Evolutionary conservation across 2,797 vertebrate genomes (phyloP).

Genomic region (Sebastes goodei): DNA sequence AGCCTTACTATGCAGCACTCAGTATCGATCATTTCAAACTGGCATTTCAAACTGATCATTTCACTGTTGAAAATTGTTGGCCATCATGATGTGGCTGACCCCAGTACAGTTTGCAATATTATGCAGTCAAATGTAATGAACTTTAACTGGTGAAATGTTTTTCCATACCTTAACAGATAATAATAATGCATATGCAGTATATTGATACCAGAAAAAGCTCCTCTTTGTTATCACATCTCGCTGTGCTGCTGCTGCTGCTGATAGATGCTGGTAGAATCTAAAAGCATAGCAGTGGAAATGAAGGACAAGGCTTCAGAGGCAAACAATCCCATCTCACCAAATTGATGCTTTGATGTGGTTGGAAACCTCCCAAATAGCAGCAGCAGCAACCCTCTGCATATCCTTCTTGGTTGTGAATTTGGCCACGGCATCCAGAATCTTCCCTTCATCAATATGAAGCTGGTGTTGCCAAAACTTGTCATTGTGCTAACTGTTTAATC

Average conservation of each 20-base stretch:
- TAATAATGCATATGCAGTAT: not conserved
- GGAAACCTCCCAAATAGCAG: slow-evolving; percentile 47
- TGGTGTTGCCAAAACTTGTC: not conserved
- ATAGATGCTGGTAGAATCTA: not conserved
- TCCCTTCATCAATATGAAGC: slow-evolving; percentile 16
- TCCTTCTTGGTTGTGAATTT: slow-evolving; percentile 37
- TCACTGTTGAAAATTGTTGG: not conserved
- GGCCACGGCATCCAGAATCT: slow-evolving; percentile 18
- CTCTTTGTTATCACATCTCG: not conserved
- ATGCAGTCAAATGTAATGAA: not conserved
- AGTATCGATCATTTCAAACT: not conserved
- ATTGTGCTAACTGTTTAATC: not conserved
- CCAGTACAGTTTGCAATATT: not conserved
- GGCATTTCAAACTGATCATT: not conserved
- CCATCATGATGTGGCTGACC: not conserved
- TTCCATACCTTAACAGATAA: not conserved
- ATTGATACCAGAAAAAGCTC: not conserved
- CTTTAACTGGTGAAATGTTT: not conserved
- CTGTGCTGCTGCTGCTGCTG: not conserved
- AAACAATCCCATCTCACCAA: slow-evolving; percentile 51
- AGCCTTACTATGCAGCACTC: not conserved
- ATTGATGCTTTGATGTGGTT: slow-evolving; percentile 56
- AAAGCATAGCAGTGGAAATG: slow-evolving; percentile 26
- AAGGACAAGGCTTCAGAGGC: slow-evolving; percentile 30
- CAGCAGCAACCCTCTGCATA: slow-evolving; percentile 3